A percentile compares a stretch with the other conserved stretches of the same genome.
Evolutionary conservation across 2,797 vertebrate genomes (phyloP).

Genomic region (Octomys mimax): DNA sequence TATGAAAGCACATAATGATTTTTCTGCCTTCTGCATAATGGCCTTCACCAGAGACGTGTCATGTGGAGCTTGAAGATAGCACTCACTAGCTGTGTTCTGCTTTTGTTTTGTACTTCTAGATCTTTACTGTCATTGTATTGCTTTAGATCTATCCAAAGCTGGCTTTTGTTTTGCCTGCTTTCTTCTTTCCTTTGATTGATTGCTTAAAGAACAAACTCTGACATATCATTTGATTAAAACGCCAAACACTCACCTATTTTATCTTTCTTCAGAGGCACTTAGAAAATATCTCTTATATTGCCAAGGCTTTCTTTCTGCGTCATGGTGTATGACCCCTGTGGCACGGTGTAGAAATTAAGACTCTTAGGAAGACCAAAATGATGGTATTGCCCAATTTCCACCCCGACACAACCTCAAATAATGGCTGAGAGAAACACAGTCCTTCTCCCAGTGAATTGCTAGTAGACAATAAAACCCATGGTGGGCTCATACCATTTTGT

Average conservation of each 20-base stretch:
- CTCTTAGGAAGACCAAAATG: background rate
- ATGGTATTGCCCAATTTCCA: background rate
- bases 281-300: background rate
- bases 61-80: background rate
- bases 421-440: background rate
- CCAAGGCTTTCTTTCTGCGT: background rate
- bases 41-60: background rate
- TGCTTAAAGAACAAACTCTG: slow-evolving; percentile 45
- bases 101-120: background rate
- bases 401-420: background rate
- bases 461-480: background rate
- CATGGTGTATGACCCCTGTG: background rate
- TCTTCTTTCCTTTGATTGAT: slow-evolving; percentile 28
- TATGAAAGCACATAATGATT: background rate
- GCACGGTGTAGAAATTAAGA: background rate
- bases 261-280: slow-evolving; percentile 13
- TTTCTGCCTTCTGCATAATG: background rate
- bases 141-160: background rate
- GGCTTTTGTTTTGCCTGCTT: background rate
- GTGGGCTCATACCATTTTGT: background rate
- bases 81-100: background rate
- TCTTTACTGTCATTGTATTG: slow-evolving; percentile 6
- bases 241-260: background rate
- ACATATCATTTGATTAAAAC: slow-evolving; percentile 33
- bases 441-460: background rate